Base-by-base conservation (phyloP, 2,797 vertebrate genomes). In the Neopelma chrysocephalum region DNA sequence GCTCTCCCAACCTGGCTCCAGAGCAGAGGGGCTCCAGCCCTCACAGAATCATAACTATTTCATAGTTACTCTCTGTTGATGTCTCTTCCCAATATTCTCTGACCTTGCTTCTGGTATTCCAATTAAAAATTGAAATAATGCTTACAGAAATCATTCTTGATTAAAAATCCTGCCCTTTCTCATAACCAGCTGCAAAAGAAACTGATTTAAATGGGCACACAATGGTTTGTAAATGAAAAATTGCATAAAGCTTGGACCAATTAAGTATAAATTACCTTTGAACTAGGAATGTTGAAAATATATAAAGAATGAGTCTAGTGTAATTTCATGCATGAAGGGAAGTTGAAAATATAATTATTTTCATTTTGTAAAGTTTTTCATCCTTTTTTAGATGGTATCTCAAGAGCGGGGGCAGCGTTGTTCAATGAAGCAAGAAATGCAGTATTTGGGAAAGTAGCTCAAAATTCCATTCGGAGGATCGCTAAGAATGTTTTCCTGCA, bases 401-500 rank as follows among this genome's bases (percentile, higher is more conserved):
- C 99, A 29, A 98, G 99, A 97, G 98, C 98, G 2, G 98, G 98
- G 78, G 96, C 99, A 19, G 99, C 99, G 1, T 96, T 99, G 95
- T 99, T 99, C 98, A 99, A 99, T 70, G 99, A 99, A 98, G 98
- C 99, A 65, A 98, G 99, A 97, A 99, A 99, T 94, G 99, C 98
- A 26, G 99, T 99, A 45, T 99, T 99, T 82, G 99, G 99, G 87
- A 99, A 99, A 90, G 99, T 99, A 96, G 99, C 99, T 82, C 99
- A 99, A 97, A 99, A 98, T 97, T 99, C 99, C 87, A 99, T 99
- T 96, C 97, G 99, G 70, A 99, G 99, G 95, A 99, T 99, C 86
- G 99, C 99, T 64, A 99, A 97, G 96, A 99, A 99, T 17, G 99
- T 99, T 89, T 99, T 99, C 93, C 98, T 99, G 48, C 99, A 99